These are phyloP conservation scores for Pheosia tremula DNA, from an alignment of 2,888 invertebrate genomes.

Conservation along the genomic window DNA sequence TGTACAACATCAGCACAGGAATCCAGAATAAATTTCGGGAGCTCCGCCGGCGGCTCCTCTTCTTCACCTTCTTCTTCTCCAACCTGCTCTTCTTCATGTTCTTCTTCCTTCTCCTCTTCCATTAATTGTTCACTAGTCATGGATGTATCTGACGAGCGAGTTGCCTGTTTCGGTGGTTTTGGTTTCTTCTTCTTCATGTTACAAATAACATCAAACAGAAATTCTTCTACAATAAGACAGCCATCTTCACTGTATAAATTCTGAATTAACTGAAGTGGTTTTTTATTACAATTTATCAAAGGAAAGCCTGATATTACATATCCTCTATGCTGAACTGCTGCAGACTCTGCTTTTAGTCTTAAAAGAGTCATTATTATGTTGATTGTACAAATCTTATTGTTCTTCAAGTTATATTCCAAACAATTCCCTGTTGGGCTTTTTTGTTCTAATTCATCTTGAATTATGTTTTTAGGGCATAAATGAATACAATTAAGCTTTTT, in stretches of 20 bases:
- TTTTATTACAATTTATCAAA: slow-evolving; percentile 74
- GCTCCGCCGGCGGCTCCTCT: slow-evolving; percentile 49
- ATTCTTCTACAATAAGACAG: slow-evolving; percentile 44
- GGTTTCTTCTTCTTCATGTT: slow-evolving; percentile 63
- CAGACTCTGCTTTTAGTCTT: slow-evolving; percentile 76
- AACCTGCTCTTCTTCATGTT: slow-evolving; percentile 46
- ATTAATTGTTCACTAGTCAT: slow-evolving; percentile 43
- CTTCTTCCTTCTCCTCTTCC: slow-evolving; percentile 44
- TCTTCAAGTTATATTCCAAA: slow-evolving; percentile 83
- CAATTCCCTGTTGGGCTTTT: slow-evolving; percentile 82
- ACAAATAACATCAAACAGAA: slow-evolving; percentile 55
- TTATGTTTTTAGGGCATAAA: slow-evolving; percentile 81
- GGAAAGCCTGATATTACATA: slow-evolving; percentile 88
- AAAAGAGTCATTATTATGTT: slow-evolving; percentile 81
- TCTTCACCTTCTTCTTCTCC: slow-evolving; percentile 54
- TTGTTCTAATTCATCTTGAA: slow-evolving; percentile 84
- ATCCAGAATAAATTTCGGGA: slow-evolving; percentile 68
- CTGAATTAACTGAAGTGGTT: slow-evolving; percentile 43
- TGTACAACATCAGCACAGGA: slow-evolving; percentile 54
- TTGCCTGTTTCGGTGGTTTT: slow-evolving; percentile 32
- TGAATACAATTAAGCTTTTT: slow-evolving; percentile 84
- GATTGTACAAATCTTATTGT: slow-evolving; percentile 77
- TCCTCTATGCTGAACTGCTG: slow-evolving; percentile 84
- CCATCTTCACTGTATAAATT: slow-evolving; percentile 64
- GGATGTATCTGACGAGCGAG: slow-evolving; percentile 41